Conservation (phyloP, 2,113 vertebrate genomes). For the Lonchura striata region DNA sequence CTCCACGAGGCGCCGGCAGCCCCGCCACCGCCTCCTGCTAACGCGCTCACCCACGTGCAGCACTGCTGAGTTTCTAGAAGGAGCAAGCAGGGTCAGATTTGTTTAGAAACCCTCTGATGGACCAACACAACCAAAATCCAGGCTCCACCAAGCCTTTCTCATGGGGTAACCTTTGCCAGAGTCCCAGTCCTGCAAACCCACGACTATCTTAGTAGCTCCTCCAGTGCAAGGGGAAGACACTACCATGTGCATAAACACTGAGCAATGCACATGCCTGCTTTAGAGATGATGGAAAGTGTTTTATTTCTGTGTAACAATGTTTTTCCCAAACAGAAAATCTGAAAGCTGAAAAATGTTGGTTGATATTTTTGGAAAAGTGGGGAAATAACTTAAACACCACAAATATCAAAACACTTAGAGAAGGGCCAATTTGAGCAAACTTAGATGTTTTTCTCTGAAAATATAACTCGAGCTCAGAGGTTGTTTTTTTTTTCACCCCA, state of each 20-base stretch:
- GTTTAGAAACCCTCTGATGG: slow-evolving; percentile 6
- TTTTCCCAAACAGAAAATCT: background rate
- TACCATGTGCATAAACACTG: fast-evolving
- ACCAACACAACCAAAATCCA: background rate
- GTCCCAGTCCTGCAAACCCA: background rate
- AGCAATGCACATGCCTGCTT: background rate
- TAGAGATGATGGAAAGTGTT: background rate
- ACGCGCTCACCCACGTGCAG: slow-evolving; percentile 10
- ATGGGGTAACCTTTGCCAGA: background rate
- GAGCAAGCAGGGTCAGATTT: background rate
- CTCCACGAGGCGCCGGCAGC: background rate
- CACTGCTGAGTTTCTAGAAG: slow-evolving; percentile 34
- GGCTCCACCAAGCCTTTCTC: background rate
- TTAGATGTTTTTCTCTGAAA: background rate
- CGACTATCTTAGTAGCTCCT: fast-evolving
- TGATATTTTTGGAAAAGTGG: background rate
- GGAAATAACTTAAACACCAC: background rate
- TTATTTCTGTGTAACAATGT: background rate
- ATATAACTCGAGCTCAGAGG: background rate
- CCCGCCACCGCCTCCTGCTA: background rate
- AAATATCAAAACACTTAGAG: background rate
- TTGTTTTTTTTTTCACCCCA: background rate
- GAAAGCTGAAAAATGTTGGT: background rate
- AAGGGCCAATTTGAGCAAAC: background rate
- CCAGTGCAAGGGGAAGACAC: background rate